These are phyloP conservation scores for Cervus canadensis DNA, from an alignment of 2,113 vertebrate species.

Conservation along the genomic window DNA sequence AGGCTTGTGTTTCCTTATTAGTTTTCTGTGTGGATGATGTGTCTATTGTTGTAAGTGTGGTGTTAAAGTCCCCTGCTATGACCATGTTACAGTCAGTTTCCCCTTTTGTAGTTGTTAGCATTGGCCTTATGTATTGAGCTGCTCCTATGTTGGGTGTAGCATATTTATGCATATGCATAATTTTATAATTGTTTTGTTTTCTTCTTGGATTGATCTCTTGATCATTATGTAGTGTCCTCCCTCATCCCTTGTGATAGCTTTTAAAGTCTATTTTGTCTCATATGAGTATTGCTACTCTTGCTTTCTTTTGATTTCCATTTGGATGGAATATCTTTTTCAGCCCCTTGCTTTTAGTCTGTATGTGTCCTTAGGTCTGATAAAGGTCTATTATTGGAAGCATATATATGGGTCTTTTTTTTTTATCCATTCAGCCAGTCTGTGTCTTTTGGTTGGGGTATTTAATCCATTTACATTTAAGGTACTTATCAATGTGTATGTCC, in stretches of 20 bases:
- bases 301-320: neutral
- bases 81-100: neutral
- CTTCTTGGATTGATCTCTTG: neutral
- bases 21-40: neutral
- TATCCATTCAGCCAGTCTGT: neutral
- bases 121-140: neutral
- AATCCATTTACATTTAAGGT: neutral
- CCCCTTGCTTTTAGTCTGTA: neutral
- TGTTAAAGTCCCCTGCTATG: neutral
- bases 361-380: neutral
- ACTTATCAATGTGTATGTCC: neutral
- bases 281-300: neutral
- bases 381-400: neutral
- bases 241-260: neutral
- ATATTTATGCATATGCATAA: neutral
- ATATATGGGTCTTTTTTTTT: neutral
- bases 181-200: neutral
- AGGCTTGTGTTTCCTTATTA: neutral
- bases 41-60: neutral
- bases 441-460: neutral
- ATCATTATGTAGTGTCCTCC: neutral
- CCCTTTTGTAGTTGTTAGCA: neutral
- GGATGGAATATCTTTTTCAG: neutral
- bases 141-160: neutral
- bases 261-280: neutral